Conservation (phyloP, 2,888 invertebrate species). For the Cerceris rybyensis region DNA sequence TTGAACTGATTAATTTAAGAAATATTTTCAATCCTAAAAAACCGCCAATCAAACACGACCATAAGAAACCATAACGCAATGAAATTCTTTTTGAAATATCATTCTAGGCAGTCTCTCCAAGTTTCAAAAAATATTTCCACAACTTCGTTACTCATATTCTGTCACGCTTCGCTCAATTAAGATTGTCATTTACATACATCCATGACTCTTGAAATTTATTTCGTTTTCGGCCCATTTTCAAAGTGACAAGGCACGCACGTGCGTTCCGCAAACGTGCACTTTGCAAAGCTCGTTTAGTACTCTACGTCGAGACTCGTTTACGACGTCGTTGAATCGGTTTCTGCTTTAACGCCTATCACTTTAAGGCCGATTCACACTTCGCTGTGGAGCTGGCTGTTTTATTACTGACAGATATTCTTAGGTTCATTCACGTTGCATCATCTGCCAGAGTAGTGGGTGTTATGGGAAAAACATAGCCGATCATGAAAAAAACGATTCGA, state of each 20-base stretch:
- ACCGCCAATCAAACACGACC: no score
- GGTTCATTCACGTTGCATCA: constrained; percentile 44
- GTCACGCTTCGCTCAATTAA: no score
- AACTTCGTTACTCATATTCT: no score
- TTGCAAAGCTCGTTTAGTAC: constrained; percentile 47
- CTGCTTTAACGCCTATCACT: constrained; percentile 53
- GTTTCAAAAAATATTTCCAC: no score
- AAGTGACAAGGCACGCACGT: constrained; percentile 34
- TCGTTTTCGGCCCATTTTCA: constrained; percentile 23
- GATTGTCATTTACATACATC: not conserved
- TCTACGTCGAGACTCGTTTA: constrained; percentile 57
- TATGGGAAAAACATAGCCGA: no score
- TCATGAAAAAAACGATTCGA: no score
- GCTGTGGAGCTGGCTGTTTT: constrained; percentile 41
- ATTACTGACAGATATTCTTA: constrained; percentile 51
- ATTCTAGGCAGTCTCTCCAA: no score
- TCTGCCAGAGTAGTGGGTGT: constrained; percentile 26
- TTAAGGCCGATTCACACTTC: constrained; percentile 58
- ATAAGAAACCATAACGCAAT: no score
- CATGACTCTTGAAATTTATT: not conserved
- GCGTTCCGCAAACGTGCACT: constrained; percentile 36
- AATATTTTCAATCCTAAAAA: no score
- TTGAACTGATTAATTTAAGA: no score
- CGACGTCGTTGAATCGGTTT: constrained; percentile 52
- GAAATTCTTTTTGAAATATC: no score